These are phyloP conservation scores for Apamea monoglypha DNA, from an alignment of 2,888 invertebrate species.

Conservation along the genomic window DNA sequence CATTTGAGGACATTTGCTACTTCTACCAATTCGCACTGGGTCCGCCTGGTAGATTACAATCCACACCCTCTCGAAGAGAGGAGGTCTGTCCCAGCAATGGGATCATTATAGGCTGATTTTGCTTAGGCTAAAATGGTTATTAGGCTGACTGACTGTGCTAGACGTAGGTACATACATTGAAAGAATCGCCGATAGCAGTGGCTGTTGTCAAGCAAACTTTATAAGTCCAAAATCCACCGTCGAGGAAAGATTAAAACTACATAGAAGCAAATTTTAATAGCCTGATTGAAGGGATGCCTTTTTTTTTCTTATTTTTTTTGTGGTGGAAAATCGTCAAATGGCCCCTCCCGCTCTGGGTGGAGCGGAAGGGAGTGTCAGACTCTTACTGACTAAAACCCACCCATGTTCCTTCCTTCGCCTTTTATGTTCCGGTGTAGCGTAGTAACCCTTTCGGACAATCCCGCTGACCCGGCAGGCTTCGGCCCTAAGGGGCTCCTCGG, in stretches of 20 bases:
- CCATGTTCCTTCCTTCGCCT: no score
- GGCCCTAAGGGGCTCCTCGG: no score
- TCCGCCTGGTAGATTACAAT: neutral
- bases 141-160: neutral
- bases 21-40: neutral
- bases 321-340: no score
- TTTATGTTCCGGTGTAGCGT: no score
- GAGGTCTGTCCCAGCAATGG: neutral
- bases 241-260: neutral
- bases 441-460: no score
- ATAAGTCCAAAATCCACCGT: neutral
- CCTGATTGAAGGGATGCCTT: no score
- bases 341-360: no score
- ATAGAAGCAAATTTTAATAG: neutral
- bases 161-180: neutral
- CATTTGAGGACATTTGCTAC: neutral
- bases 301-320: no score
- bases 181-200: neutral
- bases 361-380: no score
- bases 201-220: neutral
- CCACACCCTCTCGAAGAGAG: neutral
- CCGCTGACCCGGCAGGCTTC: no score
- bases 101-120: neutral
- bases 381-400: no score
- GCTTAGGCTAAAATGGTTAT: neutral